phyloP scores from a whole-genome alignment of 2,888 invertebrate species.

The Falcaria lacertinaria region DNA sequence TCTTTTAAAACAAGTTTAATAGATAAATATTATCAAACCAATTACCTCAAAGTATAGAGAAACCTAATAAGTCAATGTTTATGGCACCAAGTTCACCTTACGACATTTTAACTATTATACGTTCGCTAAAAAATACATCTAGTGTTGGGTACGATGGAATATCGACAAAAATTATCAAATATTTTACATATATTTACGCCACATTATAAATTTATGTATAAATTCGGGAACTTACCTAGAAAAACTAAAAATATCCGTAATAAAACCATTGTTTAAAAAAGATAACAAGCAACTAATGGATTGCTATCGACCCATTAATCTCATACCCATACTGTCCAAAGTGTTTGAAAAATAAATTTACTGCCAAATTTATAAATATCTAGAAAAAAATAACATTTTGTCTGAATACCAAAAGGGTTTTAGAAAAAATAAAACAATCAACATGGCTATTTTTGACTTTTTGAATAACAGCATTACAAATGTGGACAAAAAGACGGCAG shows the following conservation, averaged over 20 bases:
- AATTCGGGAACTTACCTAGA: conserved; percentile 6
- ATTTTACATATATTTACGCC: not conserved
- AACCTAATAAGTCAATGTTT: too few species aligned
- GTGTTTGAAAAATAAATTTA: not conserved
- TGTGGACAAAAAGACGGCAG: conserved; percentile 5
- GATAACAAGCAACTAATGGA: conserved; percentile 1
- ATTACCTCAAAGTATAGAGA: too few species aligned
- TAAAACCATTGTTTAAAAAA: conserved; percentile 13
- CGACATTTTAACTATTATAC: conserved; percentile 6
- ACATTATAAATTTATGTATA: conserved; percentile 10
- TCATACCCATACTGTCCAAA: conserved; percentile 12
- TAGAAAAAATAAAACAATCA: conserved; percentile 1
- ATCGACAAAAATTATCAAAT: conserved; percentile 8
- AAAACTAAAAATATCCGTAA: conserved; percentile 8
- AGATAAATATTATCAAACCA: too few species aligned
- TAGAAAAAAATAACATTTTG: too few species aligned
- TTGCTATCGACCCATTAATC: conserved; percentile 11
- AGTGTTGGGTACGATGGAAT: conserved; percentile 9
- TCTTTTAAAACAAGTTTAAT: too few species aligned
- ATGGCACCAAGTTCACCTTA: too few species aligned
- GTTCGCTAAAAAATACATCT: conserved; percentile 8
- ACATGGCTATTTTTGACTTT: too few species aligned
- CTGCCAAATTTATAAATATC: too few species aligned
- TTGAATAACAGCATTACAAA: too few species aligned
- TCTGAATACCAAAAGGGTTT: not conserved